These are phyloP conservation scores for Zoanthus solanderi DNA, from an alignment of 92 coral and sea anemone genomes.

Conservation along the genomic window DNA sequence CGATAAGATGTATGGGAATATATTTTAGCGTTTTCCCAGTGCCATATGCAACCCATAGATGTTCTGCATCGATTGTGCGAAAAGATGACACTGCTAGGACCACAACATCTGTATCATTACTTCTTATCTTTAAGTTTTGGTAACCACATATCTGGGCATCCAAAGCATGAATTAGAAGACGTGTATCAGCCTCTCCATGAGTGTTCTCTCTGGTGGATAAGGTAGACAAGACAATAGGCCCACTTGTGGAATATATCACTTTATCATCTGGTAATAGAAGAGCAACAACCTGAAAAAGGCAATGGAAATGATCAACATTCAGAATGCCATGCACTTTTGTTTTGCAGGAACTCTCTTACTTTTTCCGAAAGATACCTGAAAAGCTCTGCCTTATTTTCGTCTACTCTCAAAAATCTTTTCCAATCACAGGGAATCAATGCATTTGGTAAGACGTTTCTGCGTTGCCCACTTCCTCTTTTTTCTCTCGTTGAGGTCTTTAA, in stretches of 20 bases:
- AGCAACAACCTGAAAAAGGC: not conserved
- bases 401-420: conserved; percentile 70
- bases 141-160: conserved; percentile 46
- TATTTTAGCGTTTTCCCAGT: conserved; percentile 37
- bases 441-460: conserved; percentile 58
- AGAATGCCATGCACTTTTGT: too few relatives aligned
- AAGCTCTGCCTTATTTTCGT: conserved; percentile 73
- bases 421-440: conserved; percentile 70
- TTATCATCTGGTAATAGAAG: not conserved
- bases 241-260: not conserved
- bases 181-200: conserved; percentile 72
- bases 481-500: conserved; percentile 66
- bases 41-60: conserved; percentile 63
- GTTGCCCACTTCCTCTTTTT: conserved; percentile 73
- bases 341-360: not conserved
- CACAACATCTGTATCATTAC: conserved; percentile 64
- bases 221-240: not conserved
- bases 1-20: conserved; percentile 55
- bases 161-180: conserved; percentile 57
- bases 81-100: conserved; percentile 59
- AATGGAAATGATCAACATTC: too few relatives aligned
- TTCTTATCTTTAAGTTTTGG: conserved; percentile 52
- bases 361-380: conserved; percentile 55
- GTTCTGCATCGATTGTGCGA: conserved; percentile 18
- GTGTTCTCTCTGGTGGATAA: not conserved